Evolutionary conservation across 2,113 vertebrate genomes (phyloP), one percentile per base, ranked within the genome.

Genomic region (Bufo gargarizans): DNA sequence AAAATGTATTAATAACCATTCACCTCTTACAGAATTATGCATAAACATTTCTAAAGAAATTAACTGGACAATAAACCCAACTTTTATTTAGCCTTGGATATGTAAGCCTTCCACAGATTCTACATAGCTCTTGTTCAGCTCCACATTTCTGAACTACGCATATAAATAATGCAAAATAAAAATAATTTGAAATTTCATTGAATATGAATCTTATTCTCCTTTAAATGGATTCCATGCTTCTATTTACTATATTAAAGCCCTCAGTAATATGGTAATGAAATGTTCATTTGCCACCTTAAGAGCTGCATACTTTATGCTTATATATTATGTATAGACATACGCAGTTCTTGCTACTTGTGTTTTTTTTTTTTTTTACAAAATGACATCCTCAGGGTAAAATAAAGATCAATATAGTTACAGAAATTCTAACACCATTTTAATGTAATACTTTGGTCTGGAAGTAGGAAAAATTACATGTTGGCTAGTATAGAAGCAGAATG

Each of bases 181-280:
- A 72, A 3, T 72, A 43, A 45, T 72, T 16, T 72, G 13, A 69
- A 33, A 22, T 69, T 69, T 69, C n/a, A 69, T 69, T 69, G 10
- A 33, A 4, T 13, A 7, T 74, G 43, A 74, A 74, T 45, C 9
- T 14, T 71, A 11, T 43, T 6, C 13, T 71, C 69, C 5, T 71
- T 71, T 71, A 14, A 17, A 11, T 6, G 4, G 4, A 43, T 71
- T 43, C 6, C 69, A 43, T 20, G 4, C 59, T 3, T 65, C 17
- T 55, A 49, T 45, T 20, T 13, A 22, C 55, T 58, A 17, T 50
- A 74, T 61, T 72, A 81, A 45, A 87, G 22, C 65, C 33, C n/a
- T 77, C 19, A n/a, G 50, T 80, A 80, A 67, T 87, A 56, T 87
- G 77, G 58, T 77, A 88, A 69, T 88, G 47, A 84, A 17, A 59